Evolutionary conservation across 2,113 vertebrate genomes (phyloP).

Genomic region (Chamaea fasciata): DNA sequence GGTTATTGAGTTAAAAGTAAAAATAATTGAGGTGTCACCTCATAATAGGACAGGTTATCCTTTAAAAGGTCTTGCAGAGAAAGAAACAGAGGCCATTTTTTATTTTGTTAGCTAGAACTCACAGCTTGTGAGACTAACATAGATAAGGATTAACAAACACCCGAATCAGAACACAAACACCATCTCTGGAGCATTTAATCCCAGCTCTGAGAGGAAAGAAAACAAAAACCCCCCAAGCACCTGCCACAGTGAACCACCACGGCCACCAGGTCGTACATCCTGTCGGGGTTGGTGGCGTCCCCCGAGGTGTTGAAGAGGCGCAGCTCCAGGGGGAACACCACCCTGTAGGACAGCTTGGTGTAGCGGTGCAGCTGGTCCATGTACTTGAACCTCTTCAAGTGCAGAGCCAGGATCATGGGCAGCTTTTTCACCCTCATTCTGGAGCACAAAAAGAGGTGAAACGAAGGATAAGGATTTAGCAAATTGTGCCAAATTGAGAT

Average conservation of each 20-base stretch:
- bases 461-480: not conserved
- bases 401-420: constrained; percentile 90
- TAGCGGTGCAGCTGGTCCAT: constrained; percentile 95
- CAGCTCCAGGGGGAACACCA: constrained; percentile 91
- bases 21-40: not conserved
- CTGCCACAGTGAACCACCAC: constrained; percentile 93
- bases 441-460: rapidly evolving
- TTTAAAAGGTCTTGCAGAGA: not conserved
- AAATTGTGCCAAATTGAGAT: not conserved
- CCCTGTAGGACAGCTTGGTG: constrained; percentile 92
- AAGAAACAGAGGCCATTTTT: not conserved
- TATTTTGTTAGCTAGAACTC: not conserved
- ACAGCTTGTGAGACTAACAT: not conserved
- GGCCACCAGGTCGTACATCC: constrained; percentile 91
- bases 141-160: not conserved
- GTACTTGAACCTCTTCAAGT: constrained; percentile 92
- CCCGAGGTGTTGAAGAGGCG: constrained; percentile 93
- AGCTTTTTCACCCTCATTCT: constrained; percentile 93
- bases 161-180: not conserved
- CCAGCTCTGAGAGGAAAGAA: too few relatives aligned
- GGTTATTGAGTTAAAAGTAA: not conserved
- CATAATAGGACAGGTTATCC: not conserved
- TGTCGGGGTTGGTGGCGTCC: constrained; percentile 89
- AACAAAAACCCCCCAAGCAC: not conserved
- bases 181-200: too few relatives aligned